Base-by-base conservation (phyloP, 2,888 invertebrate genomes). In the Prenolepis imparis region DNA sequence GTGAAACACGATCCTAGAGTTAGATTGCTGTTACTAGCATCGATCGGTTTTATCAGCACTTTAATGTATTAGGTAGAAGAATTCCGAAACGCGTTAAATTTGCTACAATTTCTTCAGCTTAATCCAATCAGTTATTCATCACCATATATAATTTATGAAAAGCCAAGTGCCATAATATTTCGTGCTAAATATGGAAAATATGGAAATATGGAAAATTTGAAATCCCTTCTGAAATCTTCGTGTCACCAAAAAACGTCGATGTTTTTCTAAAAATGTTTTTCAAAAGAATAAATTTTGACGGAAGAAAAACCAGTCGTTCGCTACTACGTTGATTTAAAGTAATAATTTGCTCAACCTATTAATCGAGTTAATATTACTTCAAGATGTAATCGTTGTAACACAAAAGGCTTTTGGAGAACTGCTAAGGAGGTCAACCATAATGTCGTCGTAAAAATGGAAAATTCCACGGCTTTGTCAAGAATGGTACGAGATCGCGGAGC, bases 271-370 rank as follows among this genome's bases (percentile, higher is more conserved):
- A 73, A 44, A 15, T 8, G 11, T 61, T 41, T 57, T 21, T 44
- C 21, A 8, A 15, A 48, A 48, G 6, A 15, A 75, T 11, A 48
- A 52, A 12, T 52, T 52, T 52, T 4, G 8, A 66, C 1, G 44
- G 44, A 75, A 64, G 12, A 9, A 18, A 32, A 24, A 24, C n/a
- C 59, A 28, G 8, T 59, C 21, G 32, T 32, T 74, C 11, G 21
- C 21, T 63, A 11, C 11, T 32, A 28, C 11, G 21, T 6, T 36
- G 36, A 74, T 4, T 28, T n/a, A 15, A 6, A 24, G 3, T 74
- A 74, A 48, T 74, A 74, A 48, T 74, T 74, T 74, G 15, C 21
- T 74, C 21, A 63, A 48, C 28, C 2, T 48, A 48, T 74, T 32
- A 61, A 36, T n/a, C 24, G 21, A 18, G 18, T 44, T 32, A 61